phyloP scores from a whole-genome alignment of 1,140 invertebrate species.

The Drosophila lacertosa region DNA sequence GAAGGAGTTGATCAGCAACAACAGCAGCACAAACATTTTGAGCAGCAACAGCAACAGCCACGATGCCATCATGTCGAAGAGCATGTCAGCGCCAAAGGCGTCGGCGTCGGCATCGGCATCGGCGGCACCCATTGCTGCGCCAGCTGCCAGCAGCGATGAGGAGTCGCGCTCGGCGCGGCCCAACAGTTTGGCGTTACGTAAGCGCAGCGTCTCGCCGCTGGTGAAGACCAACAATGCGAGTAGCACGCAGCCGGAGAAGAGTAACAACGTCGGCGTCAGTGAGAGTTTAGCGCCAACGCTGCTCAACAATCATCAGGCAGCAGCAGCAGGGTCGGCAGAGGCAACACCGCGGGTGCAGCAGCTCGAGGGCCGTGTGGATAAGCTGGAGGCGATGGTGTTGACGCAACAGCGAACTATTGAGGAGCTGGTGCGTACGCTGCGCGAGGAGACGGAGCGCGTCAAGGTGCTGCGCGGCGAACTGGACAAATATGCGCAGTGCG shows the following conservation, averaged over 20 bases:
- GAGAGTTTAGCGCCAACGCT: slow-evolving; percentile 53
- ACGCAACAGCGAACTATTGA: slow-evolving; percentile 87
- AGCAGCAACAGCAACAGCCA: slow-evolving; percentile 55
- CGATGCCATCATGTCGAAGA: slow-evolving; percentile 67
- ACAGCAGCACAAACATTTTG: slow-evolving; percentile 60
- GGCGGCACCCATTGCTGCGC: slow-evolving; percentile 29
- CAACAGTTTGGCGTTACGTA: slow-evolving; percentile 75
- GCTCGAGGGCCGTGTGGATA: slow-evolving; percentile 85
- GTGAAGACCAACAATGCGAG: slow-evolving; percentile 48
- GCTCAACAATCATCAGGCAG: slow-evolving; percentile 41
- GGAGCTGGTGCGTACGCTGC: slow-evolving; percentile 85
- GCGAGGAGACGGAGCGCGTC: slow-evolving; percentile 86
- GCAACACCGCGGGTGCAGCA: slow-evolving; percentile 75
- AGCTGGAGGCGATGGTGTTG: slow-evolving; percentile 86
- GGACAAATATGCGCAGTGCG: slow-evolving; percentile 87
- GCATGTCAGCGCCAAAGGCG: slow-evolving; percentile 51
- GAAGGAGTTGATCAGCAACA: slow-evolving; percentile 52
- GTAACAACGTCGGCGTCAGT: slow-evolving; percentile 49
- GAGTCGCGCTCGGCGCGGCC: slow-evolving; percentile 69
- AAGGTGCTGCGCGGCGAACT: slow-evolving; percentile 86
- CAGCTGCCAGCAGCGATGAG: slow-evolving; percentile 59
- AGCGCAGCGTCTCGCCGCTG: slow-evolving; percentile 77
- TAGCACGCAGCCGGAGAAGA: slow-evolving; percentile 50
- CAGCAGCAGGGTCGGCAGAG: slow-evolving; percentile 69
- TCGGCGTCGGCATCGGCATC: slow-evolving; percentile 17